These are phyloP conservation scores for Leptinotarsa peninsularis DNA, from an alignment of 2,888 invertebrate species.

Conservation along the genomic window DNA sequence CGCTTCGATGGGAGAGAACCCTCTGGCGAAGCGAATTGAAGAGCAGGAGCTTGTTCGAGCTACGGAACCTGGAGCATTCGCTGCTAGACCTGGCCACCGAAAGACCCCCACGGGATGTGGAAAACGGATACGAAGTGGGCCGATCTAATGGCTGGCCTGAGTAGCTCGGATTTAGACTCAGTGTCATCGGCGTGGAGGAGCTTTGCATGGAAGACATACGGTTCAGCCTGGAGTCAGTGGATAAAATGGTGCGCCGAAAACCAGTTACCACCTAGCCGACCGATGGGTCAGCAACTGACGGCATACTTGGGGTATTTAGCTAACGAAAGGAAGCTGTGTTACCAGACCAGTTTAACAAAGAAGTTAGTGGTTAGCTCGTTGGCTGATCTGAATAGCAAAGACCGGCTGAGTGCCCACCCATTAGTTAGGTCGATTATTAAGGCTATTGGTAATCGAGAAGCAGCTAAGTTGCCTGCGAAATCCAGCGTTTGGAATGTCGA, in stretches of 20 bases:
- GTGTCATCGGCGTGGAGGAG: background rate
- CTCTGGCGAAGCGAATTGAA: constrained; percentile 56
- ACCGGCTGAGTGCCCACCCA: background rate
- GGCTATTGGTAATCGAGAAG: background rate
- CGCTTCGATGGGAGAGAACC: constrained; percentile 29
- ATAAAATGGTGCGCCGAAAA: background rate
- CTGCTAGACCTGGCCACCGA: constrained; percentile 2
- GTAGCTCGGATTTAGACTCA: background rate
- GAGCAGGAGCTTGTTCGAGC: constrained; percentile 34
- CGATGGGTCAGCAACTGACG: background rate
- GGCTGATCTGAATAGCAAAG: background rate
- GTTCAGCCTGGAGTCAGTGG: constrained; percentile 29
- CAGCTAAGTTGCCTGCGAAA: constrained; percentile 2
- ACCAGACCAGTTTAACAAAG: background rate
- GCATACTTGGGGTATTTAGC: background rate
- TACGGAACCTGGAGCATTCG: constrained; percentile 29
- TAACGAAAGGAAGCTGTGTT: background rate
- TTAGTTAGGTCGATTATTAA: background rate
- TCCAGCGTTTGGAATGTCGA: background rate
- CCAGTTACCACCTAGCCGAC: background rate
- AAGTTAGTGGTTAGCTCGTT: background rate
- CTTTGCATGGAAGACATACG: constrained; percentile 30
- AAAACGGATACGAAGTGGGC: constrained; percentile 21
- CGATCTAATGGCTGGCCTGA: constrained; percentile 14
- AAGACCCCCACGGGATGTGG: constrained; percentile 26